Conservation (phyloP, 2,113 vertebrate genomes). For the Sclerurus mexicanus region DNA sequence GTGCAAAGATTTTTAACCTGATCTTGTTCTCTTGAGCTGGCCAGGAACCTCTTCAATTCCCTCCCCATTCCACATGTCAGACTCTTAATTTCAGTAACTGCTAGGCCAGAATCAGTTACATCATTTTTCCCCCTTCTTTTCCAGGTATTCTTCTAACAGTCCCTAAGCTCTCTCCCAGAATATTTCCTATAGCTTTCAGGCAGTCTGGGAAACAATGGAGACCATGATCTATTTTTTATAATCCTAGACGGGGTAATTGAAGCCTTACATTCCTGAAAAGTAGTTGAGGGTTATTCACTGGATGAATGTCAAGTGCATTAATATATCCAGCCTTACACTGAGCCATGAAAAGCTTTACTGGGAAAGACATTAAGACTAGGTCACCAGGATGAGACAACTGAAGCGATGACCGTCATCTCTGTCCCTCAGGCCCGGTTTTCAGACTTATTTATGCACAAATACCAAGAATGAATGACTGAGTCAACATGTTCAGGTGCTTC, state of each 20-base stretch:
- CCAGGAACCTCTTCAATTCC: neutral
- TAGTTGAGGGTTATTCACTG: neutral
- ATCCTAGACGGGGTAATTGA: neutral
- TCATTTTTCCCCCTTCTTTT: neutral
- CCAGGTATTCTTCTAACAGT: slow-evolving; percentile 6
- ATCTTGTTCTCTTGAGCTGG: neutral
- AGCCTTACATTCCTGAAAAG: neutral
- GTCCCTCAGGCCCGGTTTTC: neutral
- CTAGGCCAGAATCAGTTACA: neutral
- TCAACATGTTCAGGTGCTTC: neutral
- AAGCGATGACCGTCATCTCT: neutral
- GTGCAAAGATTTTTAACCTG: neutral
- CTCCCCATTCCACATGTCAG: neutral
- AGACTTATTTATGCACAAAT: neutral
- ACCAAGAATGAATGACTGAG: neutral
- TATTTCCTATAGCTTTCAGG: neutral
- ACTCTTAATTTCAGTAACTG: neutral
- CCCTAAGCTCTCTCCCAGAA: neutral
- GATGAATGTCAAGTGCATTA: neutral
- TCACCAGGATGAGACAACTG: neutral
- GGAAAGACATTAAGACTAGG: neutral
- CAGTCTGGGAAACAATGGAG: neutral
- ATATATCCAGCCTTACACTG: neutral
- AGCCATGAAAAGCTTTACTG: neutral
- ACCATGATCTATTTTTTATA: neutral